Base-by-base conservation (phyloP, 1,140 invertebrate genomes). In the Macrobrachium nipponense region DNA sequence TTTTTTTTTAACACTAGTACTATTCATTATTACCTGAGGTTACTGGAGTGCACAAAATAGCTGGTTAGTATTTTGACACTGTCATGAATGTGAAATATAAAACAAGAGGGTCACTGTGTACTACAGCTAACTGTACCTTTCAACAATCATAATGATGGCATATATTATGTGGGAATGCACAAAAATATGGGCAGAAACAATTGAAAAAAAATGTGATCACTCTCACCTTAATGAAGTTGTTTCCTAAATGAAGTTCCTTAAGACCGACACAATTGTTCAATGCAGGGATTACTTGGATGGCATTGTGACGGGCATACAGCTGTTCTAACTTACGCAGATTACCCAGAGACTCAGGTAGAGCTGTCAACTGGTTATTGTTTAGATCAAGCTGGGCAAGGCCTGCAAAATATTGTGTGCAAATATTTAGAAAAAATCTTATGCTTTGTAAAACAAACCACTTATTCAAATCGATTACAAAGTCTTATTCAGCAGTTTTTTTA, bases 241-340 rank as follows among this genome's bases (percentile, higher is more conserved):
- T 95, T 82, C 95, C 95, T 88, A 96, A 92, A 91, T 96, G 94
- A 61, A 97, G 91, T 91, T 96, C 95, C 91, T 94, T 93, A 14
- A 96, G 90, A 76, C 92, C 90, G 64, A 92, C 92, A 91, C 95
- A 95, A 58, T 76, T 89, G 68, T 87, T 86, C 0, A 93, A 88
- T 18, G 90, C 72, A 43, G 93, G 93, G 79, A 93, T 66, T 59
- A 90, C 84, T 23, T 88, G 88, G 43, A 98, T 91, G 77, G 91
- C 90, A 92, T 98, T 98, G 83, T 96, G 94, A 88, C 96, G 94
- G 15, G 96, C 92, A 91, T 96, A 95, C 0, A 98, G 90, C 87
- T 94, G 93, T 91, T 97, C 95, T 87, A 98, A 92, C 91, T 96
- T 95, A 61, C 93, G 91, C n/a, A 98, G 91, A 90, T 96, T 94